These are phyloP conservation scores for Brachionus rubens DNA, from an alignment of 1,140 invertebrate species.

Conservation along the genomic window DNA sequence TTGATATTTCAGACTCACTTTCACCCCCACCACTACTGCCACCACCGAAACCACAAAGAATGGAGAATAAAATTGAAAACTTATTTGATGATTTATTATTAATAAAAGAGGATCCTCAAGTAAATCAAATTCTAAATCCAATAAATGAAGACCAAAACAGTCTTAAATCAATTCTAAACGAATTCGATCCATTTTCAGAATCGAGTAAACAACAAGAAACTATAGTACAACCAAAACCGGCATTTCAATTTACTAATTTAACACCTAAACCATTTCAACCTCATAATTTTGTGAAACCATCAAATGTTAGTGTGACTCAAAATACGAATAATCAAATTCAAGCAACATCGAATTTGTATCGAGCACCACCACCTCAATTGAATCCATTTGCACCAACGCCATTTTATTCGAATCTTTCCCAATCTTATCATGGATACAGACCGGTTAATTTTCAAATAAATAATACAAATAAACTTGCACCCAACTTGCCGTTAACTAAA, in stretches of 20 bases:
- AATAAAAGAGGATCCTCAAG: background rate
- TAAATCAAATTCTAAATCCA: background rate
- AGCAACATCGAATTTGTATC: background rate
- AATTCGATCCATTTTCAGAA: constrained; percentile 36
- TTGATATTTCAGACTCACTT: background rate
- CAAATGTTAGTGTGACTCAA: background rate
- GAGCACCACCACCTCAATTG: background rate
- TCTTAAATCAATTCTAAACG: constrained; percentile 5
- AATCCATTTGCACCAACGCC: constrained; percentile 27
- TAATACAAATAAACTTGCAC: background rate
- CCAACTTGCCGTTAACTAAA: background rate
- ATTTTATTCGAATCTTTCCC: background rate
- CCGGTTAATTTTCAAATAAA: constrained; percentile 16
- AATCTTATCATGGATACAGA: background rate
- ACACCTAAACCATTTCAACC: constrained; percentile 23
- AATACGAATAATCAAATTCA: background rate
- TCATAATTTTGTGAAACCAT: background rate
- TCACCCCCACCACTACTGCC: background rate
- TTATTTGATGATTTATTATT: constrained; percentile 16
- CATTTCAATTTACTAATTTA: constrained; percentile 5
- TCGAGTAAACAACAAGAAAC: background rate
- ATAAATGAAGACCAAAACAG: background rate
- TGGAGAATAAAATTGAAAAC: background rate
- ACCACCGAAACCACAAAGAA: background rate
- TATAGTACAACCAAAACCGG: background rate